Evolutionary conservation across 2,113 vertebrate species (phyloP).

Genomic region (Holacanthus passer): DNA sequence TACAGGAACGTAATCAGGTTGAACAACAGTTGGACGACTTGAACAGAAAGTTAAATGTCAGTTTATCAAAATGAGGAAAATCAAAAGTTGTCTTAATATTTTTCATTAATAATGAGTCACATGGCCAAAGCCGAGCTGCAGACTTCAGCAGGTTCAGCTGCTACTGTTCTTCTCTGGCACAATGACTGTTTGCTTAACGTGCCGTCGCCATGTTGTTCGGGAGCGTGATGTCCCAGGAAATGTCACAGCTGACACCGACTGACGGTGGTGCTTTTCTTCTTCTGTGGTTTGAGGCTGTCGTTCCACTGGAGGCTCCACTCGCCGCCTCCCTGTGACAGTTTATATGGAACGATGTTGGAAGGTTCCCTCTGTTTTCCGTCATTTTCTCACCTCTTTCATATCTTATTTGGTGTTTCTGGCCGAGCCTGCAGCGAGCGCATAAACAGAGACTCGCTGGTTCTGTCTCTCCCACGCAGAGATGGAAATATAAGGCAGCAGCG

Average conservation of each 20-base stretch:
- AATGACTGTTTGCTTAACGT: background rate
- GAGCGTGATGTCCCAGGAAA: background rate
- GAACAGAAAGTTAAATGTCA: too few species aligned
- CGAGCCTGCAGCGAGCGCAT: constrained; percentile 37
- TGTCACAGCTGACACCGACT: background rate
- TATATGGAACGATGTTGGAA: constrained; percentile 13
- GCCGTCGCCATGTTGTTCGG: background rate
- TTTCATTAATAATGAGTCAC: background rate
- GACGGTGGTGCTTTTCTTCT: constrained; percentile 2
- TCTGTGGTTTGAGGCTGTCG: constrained; percentile 11
- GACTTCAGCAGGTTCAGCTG: background rate
- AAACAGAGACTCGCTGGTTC: constrained; percentile 36
- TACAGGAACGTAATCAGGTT: background rate
- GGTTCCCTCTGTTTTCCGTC: constrained; percentile 58
- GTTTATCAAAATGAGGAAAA: too few species aligned
- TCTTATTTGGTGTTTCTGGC: constrained; percentile 32
- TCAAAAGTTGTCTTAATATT: too few species aligned
- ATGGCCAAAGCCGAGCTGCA: background rate
- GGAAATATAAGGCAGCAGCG: constrained; percentile 43
- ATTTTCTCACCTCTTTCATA: constrained; percentile 50
- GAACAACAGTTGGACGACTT: background rate
- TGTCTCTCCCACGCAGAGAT: constrained; percentile 55
- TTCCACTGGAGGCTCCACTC: constrained; percentile 15
- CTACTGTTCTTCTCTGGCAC: background rate
- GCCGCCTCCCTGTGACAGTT: constrained; percentile 8